A percentile compares a stretch with the other conserved stretches of the same genome.
These are phyloP conservation scores for Drosophila ohnishii DNA, from an alignment of 1,140 invertebrate species.

Conservation along the genomic window DNA sequence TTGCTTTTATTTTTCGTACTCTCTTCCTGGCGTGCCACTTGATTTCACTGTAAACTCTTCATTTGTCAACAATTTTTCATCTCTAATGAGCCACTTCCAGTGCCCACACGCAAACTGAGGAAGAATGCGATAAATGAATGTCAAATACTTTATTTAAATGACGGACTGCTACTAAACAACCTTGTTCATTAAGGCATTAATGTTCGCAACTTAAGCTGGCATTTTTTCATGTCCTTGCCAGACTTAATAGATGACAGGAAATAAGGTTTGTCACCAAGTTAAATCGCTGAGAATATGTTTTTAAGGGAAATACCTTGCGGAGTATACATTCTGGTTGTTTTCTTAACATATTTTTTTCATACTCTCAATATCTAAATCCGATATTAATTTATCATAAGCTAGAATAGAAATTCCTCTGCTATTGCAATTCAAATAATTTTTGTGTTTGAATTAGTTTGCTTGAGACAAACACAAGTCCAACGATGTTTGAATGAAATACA, in stretches of 20 bases:
- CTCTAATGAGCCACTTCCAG: slow-evolving; percentile 44
- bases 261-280: slow-evolving; percentile 41
- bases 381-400: not conserved
- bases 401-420: too few species aligned
- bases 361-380: not conserved
- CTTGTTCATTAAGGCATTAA: slow-evolving; percentile 30
- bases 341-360: not conserved
- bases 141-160: slow-evolving; percentile 34
- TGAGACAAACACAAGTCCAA: not conserved
- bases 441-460: not conserved
- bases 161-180: slow-evolving; percentile 9
- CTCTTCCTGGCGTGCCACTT: slow-evolving; percentile 11
- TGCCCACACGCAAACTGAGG: slow-evolving; percentile 40
- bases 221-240: slow-evolving; percentile 9
- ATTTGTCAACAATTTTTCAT: slow-evolving; percentile 59
- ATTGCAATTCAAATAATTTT: not conserved
- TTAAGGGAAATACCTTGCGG: not conserved
- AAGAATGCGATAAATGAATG: slow-evolving; percentile 34
- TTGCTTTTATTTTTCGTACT: slow-evolving; percentile 7
- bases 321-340: not conserved
- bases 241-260: slow-evolving; percentile 8
- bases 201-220: slow-evolving; percentile 32
- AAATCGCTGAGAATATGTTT: slow-evolving; percentile 14
- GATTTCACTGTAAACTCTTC: slow-evolving; percentile 44
- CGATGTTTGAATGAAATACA: slow-evolving; percentile 30